Percentiles rank a stretch among this genome's conserved stretches.
Evolutionary conservation across 2,113 vertebrate species (phyloP).

Genomic region (Hydropotes inermis): DNA sequence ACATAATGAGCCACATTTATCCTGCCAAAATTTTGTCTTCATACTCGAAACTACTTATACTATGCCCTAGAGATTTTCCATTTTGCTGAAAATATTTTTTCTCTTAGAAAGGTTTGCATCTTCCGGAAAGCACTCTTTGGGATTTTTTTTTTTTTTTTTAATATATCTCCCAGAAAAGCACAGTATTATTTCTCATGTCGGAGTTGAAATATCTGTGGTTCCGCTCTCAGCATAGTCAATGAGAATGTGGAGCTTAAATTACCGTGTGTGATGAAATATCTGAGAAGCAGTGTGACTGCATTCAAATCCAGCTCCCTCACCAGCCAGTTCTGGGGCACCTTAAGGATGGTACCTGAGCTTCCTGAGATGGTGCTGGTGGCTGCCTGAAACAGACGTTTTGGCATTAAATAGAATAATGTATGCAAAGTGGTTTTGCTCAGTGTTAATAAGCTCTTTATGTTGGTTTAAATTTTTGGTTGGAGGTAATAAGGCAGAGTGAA

Average conservation of each 20-base stretch:
- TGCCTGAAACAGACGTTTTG: not conserved
- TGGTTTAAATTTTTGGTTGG: not conserved
- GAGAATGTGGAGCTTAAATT: not conserved
- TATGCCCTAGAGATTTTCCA: not conserved
- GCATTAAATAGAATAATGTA: not conserved
- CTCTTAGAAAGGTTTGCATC: constrained; percentile 21
- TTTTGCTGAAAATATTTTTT: constrained; percentile 45
- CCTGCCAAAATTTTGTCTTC: constrained; percentile 26
- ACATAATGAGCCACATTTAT: not conserved
- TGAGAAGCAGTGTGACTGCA: not conserved
- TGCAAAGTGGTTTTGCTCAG: not conserved
- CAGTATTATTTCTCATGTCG: not conserved
- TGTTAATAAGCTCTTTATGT: not conserved
- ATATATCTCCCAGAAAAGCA: not conserved
- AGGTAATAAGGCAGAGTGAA: not conserved
- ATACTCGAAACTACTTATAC: not conserved
- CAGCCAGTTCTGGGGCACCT: not conserved
- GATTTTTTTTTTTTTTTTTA: constrained; percentile 40
- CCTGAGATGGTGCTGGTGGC: not conserved
- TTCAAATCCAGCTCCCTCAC: not conserved
- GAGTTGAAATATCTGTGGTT: not conserved
- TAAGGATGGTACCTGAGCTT: not conserved
- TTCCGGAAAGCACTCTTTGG: not conserved
- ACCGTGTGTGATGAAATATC: not conserved
- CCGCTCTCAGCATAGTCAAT: not conserved